phyloP scores from a whole-genome alignment of 2,888 invertebrate species.

The Strigamia transsilvanica region DNA sequence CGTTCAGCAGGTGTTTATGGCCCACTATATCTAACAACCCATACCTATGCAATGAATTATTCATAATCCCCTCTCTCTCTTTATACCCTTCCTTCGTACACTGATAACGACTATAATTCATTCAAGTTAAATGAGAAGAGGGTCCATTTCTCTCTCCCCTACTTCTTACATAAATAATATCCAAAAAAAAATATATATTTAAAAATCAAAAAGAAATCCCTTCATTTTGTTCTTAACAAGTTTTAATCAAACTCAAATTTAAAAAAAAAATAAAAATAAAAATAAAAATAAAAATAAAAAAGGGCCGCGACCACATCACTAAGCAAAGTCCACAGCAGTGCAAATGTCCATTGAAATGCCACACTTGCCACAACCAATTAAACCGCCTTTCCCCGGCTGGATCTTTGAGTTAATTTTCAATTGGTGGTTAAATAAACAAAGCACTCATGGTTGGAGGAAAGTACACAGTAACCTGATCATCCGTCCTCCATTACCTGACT shows the following conservation, averaged over 20 bases:
- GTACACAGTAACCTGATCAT: conserved; percentile 39
- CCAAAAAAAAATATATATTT: not conserved
- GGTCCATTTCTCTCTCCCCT: not conserved
- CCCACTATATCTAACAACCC: conserved; percentile 48
- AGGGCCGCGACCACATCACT: not conserved
- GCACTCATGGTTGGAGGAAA: conserved; percentile 17
- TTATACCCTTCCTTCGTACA: conserved; percentile 2
- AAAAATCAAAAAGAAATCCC: not conserved
- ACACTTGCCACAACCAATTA: conserved; percentile 9
- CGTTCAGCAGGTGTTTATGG: conserved; percentile 44
- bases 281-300: not conserved
- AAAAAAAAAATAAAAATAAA: not conserved
- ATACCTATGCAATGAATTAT: conserved; percentile 39
- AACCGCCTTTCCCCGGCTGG: not conserved
- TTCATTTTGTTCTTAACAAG: not conserved
- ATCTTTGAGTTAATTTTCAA: conserved; percentile 24
- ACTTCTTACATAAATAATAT: not conserved
- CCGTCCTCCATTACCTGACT: conserved; percentile 13
- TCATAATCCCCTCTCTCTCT: conserved; percentile 19
- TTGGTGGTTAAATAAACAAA: conserved; percentile 36
- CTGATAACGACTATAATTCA: conserved; percentile 44
- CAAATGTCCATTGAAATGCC: conserved; percentile 7
- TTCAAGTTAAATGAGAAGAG: conserved; percentile 38
- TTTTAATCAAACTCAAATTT: no score
- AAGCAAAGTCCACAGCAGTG: not conserved